Percentiles rank a stretch among this genome's conserved stretches.
These are phyloP conservation scores for Atrina japonica DNA, from an alignment of 2,888 invertebrate genomes.

Conservation along the genomic window DNA sequence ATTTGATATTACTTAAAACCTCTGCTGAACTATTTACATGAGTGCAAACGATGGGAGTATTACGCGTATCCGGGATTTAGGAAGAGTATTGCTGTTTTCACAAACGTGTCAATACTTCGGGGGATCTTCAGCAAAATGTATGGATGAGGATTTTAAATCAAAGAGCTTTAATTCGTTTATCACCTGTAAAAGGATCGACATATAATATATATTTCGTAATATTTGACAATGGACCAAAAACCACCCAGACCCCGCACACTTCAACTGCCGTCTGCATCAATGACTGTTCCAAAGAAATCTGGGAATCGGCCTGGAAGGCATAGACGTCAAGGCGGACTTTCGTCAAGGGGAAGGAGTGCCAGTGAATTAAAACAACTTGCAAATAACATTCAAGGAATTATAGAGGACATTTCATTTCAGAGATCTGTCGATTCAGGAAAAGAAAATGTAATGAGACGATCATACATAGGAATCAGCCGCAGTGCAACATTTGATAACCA, in stretches of 20 bases:
- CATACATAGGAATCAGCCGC: constrained; percentile 40
- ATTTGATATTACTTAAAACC: no score
- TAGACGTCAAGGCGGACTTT: constrained; percentile 10
- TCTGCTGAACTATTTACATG: no score
- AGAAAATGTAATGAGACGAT: constrained; percentile 29
- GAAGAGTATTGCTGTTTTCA: no score
- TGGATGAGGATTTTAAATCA: no score
- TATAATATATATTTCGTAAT: no score
- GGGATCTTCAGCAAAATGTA: no score
- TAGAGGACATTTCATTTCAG: constrained; percentile 41
- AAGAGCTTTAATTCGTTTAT: no score
- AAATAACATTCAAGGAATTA: constrained; percentile 41
- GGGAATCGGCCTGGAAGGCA: constrained; percentile 16
- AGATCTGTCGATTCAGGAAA: constrained; percentile 10
- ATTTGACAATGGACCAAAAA: constrained; percentile 45
- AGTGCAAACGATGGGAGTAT: no score
- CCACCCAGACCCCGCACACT: constrained; percentile 43
- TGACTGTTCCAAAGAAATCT: constrained; percentile 18
- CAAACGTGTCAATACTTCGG: no score
- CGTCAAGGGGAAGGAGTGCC: constrained; percentile 19
- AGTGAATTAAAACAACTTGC: constrained; percentile 34
- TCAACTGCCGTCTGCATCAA: constrained; percentile 8
- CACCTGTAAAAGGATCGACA: no score
- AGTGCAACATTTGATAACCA: constrained; percentile 28
- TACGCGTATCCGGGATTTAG: no score